Conservation (phyloP, 2,888 invertebrate genomes). For the Zygothrica quintamaculata region DNA sequence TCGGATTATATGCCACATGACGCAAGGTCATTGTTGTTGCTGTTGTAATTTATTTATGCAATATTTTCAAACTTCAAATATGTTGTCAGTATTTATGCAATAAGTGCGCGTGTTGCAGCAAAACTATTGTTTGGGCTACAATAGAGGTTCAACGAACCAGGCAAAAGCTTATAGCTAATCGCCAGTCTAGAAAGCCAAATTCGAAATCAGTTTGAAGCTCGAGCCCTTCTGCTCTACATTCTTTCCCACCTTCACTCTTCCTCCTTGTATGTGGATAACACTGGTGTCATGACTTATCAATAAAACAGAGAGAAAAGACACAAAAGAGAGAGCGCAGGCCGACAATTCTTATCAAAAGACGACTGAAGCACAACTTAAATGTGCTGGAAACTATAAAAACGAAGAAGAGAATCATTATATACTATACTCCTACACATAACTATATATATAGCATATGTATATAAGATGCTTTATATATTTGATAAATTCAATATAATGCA, state of each 20-base stretch:
- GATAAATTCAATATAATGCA: too few species aligned
- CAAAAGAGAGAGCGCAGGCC: slow-evolving; percentile 41
- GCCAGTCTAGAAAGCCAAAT: background rate
- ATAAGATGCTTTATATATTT: background rate
- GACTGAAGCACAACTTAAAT: slow-evolving; percentile 1
- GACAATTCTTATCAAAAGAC: slow-evolving; percentile 65
- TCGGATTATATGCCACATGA: slow-evolving; percentile 22
- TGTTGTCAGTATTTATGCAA: background rate
- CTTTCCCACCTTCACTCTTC: too few species aligned
- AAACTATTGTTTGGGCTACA: slow-evolving; percentile 10
- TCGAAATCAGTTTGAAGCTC: too few species aligned
- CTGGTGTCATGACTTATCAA: too few species aligned
- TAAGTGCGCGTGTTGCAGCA: slow-evolving; percentile 2
- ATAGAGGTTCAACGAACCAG: background rate
- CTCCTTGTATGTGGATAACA: background rate
- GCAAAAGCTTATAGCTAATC: too few species aligned
- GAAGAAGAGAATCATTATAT: background rate
- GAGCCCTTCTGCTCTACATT: too few species aligned
- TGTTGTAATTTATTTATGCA: slow-evolving; percentile 43
- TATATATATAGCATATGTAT: background rate
- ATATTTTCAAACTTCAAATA: slow-evolving; percentile 8
- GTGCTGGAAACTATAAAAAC: slow-evolving; percentile 17
- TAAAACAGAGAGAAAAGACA: background rate
- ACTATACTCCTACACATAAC: background rate
- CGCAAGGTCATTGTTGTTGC: slow-evolving; percentile 20